Percentiles rank a stretch among this genome's conserved stretches.
These are phyloP conservation scores for Melanotaenia maccullochi DNA, from an alignment of 2,797 vertebrate species.

Conservation along the genomic window DNA sequence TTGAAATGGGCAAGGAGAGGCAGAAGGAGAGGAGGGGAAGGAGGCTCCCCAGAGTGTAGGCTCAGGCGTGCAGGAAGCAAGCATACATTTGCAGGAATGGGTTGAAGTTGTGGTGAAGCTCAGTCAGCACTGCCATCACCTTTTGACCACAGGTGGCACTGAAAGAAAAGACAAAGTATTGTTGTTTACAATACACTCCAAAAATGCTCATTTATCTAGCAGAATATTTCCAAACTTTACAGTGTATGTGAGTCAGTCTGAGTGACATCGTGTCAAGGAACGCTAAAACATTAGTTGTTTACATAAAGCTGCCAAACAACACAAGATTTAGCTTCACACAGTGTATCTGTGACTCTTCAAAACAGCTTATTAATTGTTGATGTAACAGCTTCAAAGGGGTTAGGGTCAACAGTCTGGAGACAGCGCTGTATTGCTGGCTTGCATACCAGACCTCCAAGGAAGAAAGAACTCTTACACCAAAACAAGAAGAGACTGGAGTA, in stretches of 20 bases:
- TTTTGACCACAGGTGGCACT: conserved; percentile 48
- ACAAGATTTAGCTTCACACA: not conserved
- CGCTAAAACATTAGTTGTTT: not conserved
- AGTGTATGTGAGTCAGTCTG: not conserved
- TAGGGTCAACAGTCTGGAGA: not conserved
- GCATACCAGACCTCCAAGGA: not conserved
- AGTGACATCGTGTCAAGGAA: not conserved
- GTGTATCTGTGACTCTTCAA: not conserved
- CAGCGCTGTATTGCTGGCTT: not conserved
- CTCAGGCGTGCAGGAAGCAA: conserved; percentile 49
- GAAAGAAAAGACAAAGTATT: conserved; percentile 1
- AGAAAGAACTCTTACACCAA: not conserved
- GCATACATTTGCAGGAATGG: conserved; percentile 64
- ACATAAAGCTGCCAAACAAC: not conserved
- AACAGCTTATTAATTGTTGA: not conserved
- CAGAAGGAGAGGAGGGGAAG: conserved; percentile 54
- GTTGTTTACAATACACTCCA: not conserved
- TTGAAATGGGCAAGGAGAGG: conserved; percentile 44
- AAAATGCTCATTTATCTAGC: not conserved
- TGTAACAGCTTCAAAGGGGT: not conserved
- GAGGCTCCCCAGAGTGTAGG: conserved; percentile 19
- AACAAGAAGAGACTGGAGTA: not conserved
- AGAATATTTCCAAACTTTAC: not conserved
- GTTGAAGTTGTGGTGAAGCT: conserved; percentile 59
- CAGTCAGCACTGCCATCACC: conserved; percentile 71